Conservation (phyloP, 53 echinoderm and acorn worm genomes). For the Echinometra lucunter region DNA sequence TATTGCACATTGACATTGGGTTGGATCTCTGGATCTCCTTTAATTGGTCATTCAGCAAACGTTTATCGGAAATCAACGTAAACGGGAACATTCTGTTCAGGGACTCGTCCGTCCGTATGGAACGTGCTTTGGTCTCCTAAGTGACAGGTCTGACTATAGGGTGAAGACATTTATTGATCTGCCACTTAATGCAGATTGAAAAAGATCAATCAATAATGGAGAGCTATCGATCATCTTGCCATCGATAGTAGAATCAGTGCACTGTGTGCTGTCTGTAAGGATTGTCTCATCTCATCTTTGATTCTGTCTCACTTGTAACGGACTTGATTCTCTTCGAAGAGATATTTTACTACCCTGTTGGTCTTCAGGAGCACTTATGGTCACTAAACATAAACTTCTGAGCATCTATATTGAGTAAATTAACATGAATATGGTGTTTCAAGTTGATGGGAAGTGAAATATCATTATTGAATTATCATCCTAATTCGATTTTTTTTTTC, state of each 20-base stretch:
- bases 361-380: not conserved
- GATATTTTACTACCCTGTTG: not conserved
- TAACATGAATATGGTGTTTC: not conserved
- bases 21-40: not conserved
- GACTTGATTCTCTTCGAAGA: not conserved
- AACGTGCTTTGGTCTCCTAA: not conserved
- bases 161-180: constrained; percentile 41
- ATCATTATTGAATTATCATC: too few species aligned
- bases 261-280: not conserved
- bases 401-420: not conserved
- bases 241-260: constrained; percentile 33
- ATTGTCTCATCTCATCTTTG: constrained; percentile 12
- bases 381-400: not conserved
- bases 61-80: constrained; percentile 35
- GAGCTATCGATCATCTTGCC: constrained; percentile 3
- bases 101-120: not conserved
- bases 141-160: constrained; percentile 24
- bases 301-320: not conserved
- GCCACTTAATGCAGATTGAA: constrained; percentile 55
- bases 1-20: not conserved
- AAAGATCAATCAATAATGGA: constrained; percentile 6
- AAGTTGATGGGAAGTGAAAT: not conserved
- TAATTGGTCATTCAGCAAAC: constrained; percentile 13
- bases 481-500: too few species aligned
- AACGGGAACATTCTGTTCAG: not conserved